Percentiles rank a stretch among this genome's conserved stretches.
These are phyloP conservation scores for Rhamphomyia laevipes DNA, from an alignment of 2,888 invertebrate genomes.

Conservation along the genomic window DNA sequence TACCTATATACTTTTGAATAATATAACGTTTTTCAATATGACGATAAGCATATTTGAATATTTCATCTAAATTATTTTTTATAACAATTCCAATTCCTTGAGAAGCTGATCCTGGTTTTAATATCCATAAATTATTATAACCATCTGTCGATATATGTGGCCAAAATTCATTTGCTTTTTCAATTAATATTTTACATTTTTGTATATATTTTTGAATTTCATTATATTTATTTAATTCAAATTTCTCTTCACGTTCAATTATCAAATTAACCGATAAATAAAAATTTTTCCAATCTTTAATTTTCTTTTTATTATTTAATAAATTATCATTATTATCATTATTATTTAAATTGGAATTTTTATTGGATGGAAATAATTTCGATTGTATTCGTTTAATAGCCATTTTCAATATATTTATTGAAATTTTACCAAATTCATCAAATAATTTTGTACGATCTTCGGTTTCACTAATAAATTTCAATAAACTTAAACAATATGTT, in stretches of 20 bases:
- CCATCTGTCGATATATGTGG: constrained; percentile 59
- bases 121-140: constrained; percentile 69
- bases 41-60: not conserved
- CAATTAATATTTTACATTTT: not conserved
- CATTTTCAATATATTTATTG: constrained; percentile 50
- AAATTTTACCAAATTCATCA: constrained; percentile 41
- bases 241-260: not conserved
- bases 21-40: not conserved
- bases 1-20: not conserved
- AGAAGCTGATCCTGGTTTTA: constrained; percentile 60
- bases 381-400: constrained; percentile 55
- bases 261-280: not conserved
- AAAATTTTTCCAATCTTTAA: not conserved
- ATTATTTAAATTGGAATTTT: not conserved
- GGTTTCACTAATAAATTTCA: constrained; percentile 26
- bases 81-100: constrained; percentile 40
- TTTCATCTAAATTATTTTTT: not conserved
- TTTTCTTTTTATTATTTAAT: not conserved
- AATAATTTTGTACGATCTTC: constrained; percentile 21
- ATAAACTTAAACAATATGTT: constrained; percentile 64
- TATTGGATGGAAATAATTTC: not conserved
- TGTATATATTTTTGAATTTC: not conserved
- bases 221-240: not conserved
- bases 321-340: not conserved
- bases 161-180: constrained; percentile 40